phyloP scores from a whole-genome alignment of 2,797 vertebrate genomes.

The Adelosebastes latens region DNA sequence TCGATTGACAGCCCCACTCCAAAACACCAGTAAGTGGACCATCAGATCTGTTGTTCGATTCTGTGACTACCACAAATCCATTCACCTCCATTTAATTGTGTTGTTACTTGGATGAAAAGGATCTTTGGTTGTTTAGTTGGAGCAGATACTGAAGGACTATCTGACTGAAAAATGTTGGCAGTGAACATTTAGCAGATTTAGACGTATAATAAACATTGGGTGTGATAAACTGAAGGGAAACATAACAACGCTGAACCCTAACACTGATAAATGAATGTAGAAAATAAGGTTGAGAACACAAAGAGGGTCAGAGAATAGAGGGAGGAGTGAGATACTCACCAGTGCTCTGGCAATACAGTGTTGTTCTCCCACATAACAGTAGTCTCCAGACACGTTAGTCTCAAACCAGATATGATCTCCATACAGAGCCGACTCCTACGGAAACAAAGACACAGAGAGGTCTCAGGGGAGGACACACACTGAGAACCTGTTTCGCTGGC shows the following conservation, averaged over 20 bases:
- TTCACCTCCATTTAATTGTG: no score
- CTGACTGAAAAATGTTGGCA: no score
- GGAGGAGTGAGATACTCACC: constrained; percentile 79
- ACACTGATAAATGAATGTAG: not conserved
- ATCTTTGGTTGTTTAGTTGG: no score
- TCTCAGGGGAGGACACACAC: not conserved
- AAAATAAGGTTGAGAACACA: not conserved
- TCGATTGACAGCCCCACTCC: no score
- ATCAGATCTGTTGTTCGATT: no score
- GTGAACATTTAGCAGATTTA: no score
- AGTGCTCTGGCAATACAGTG: constrained; percentile 92
- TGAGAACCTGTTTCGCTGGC: not conserved
- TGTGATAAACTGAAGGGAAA: not conserved
- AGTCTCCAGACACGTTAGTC: constrained; percentile 93
- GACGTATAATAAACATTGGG: not conserved
- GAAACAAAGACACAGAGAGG: constrained; percentile 13
- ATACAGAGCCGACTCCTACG: constrained; percentile 89
- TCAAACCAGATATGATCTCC: constrained; percentile 98
- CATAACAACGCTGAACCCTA: not conserved
- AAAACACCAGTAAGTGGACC: no score
- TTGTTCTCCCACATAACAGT: constrained; percentile 95
- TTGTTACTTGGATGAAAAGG: no score
- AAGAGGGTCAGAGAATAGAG: not conserved
- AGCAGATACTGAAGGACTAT: no score
- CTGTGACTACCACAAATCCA: no score